Evolutionary conservation across 2,113 vertebrate genomes (phyloP), one percentile per base, ranked within the genome.

Genomic region (Nothoprocta pentlandii): DNA sequence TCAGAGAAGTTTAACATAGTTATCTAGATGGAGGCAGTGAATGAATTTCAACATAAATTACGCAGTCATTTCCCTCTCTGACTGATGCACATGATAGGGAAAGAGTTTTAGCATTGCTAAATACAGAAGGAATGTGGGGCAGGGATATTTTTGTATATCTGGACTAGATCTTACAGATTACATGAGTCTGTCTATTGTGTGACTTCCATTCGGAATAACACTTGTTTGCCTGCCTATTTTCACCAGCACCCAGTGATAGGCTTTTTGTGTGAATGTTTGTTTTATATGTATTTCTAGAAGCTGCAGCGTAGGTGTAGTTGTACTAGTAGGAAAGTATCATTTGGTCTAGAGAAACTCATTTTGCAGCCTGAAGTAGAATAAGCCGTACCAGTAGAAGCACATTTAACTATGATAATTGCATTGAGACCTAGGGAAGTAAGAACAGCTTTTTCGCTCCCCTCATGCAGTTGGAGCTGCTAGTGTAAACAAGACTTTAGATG

Each of bases 31-130:
- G 91, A 95, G 46, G 69, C 4, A 1, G 58, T 56, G 77, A 90
- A 75, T 28, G 59, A 70, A 3, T 84, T 90, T 92, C 82, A 80
- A 73, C 80, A 79, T 88, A 78, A 88, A 95, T 84, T 80, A 88
- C 2, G 0, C 82, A 83, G 76, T 36, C 61, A 90, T 47, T 93
- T 63, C 30, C 61, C 63, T 68, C 44, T 87, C 79, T 44, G 54
- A n/a, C 68, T 80, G 92, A 79, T 86, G 73, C 42, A 64, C 42
- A 25, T 7, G 53, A 64, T 64, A 78, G 13, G 16, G 17, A 92
- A 78, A 66, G 42, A 81, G 13, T 69, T 80, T 76, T 84, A 91
- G 47, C 28, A 36, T 58, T 58, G 75, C 79, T 85, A 91, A 91
- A 93, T 62, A 80, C 34, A 54, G n/a, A 89, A 34, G 34, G 25